Conservation (phyloP, 2,797 vertebrate species). For the Hapalemur alaotrensis region DNA sequence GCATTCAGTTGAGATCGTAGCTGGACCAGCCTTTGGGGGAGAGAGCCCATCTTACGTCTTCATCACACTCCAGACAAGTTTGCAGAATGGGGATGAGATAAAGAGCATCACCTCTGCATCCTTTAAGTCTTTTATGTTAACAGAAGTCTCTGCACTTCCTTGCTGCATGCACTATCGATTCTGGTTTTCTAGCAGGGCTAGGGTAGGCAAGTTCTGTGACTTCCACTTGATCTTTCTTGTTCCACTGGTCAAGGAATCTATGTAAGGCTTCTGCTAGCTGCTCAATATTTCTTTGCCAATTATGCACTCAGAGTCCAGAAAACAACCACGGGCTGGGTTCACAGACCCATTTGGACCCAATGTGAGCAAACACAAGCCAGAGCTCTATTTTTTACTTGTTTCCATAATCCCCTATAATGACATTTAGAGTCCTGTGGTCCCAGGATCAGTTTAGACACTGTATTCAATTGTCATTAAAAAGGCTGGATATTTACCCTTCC, state of each 20-base stretch:
- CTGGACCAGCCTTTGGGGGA: background rate
- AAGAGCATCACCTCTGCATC: no score
- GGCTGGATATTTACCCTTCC: background rate
- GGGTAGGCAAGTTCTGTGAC: background rate
- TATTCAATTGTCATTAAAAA: background rate
- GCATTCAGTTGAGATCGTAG: background rate
- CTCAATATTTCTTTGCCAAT: background rate
- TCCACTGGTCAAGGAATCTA: background rate
- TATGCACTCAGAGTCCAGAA: background rate
- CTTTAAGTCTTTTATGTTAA: background rate
- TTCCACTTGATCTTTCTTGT: background rate
- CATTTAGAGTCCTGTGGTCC: background rate
- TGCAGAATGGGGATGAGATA: background rate
- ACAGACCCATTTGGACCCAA: background rate
- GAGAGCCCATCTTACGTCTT: no score
- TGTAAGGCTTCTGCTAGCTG: background rate
- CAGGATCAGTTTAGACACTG: background rate
- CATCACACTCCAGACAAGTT: background rate
- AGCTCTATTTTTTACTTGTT: background rate
- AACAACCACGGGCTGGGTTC: no score
- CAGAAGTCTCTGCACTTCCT: background rate
- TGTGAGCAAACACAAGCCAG: background rate
- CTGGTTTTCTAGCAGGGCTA: background rate
- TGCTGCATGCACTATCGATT: no score
- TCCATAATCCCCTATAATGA: background rate